Evolutionary conservation across 2,113 vertebrate genomes (phyloP).

Genomic region (Pachyramphus minor): DNA sequence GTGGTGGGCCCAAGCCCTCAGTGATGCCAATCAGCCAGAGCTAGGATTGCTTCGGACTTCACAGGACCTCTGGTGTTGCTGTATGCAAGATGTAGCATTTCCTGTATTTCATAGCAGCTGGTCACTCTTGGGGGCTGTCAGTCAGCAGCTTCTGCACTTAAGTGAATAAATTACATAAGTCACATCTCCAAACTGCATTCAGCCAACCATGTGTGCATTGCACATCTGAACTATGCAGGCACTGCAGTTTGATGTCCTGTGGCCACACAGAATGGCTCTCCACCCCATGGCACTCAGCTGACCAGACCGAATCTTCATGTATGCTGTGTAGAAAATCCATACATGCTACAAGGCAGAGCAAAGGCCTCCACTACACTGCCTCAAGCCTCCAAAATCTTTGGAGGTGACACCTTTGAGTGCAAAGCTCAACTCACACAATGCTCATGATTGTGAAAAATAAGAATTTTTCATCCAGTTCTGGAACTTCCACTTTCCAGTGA

Average conservation of each 20-base stretch:
- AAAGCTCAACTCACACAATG: background rate
- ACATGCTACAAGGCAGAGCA: background rate
- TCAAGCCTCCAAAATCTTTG: background rate
- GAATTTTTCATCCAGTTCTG: background rate
- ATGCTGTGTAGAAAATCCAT: background rate
- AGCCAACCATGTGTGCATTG: rapidly evolving
- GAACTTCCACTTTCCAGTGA: background rate
- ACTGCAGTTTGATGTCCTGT: background rate
- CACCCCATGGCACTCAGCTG: rapidly evolving
- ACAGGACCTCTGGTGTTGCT: background rate
- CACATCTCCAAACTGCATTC: background rate
- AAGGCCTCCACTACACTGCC: background rate
- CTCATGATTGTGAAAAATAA: background rate
- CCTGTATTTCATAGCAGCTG: background rate
- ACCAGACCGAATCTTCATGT: background rate
- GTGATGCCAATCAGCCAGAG: background rate
- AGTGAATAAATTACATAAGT: background rate
- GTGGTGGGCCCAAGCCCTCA: rapidly evolving
- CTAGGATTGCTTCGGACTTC: background rate
- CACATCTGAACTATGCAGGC: rapidly evolving
- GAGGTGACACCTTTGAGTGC: background rate
- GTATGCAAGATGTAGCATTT: background rate
- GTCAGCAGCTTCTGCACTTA: background rate
- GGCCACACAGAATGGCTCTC: background rate
- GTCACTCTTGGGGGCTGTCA: background rate